A percentile compares a stretch with the other conserved stretches of the same genome.
These are phyloP conservation scores for Pelodytes ibericus DNA, from an alignment of 2,797 vertebrate species.

Conservation along the genomic window DNA sequence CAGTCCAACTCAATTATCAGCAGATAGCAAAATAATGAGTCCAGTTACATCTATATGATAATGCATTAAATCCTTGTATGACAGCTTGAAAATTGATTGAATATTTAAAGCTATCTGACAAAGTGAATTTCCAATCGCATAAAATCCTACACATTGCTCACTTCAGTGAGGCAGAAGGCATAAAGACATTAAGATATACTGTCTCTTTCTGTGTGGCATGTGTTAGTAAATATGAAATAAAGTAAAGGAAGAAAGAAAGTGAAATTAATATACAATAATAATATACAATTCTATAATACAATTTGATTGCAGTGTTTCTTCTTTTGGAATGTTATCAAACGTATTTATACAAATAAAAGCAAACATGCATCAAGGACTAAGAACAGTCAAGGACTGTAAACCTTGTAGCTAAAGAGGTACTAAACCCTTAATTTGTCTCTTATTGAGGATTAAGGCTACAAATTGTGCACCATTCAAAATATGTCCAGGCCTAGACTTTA, in stretches of 20 bases:
- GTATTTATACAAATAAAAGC: too few relatives aligned
- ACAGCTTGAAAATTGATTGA: constrained; percentile 33
- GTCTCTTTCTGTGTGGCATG: background rate
- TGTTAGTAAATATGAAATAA: background rate
- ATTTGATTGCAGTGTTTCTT: too few relatives aligned
- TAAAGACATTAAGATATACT: background rate
- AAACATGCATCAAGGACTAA: too few relatives aligned
- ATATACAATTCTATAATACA: too few relatives aligned
- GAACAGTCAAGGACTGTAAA: too few relatives aligned
- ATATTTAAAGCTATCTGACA: constrained; percentile 42
- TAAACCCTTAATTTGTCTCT: too few relatives aligned
- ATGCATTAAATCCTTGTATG: constrained; percentile 40
- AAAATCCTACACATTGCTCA: constrained; percentile 15
- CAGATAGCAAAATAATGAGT: constrained; percentile 34
- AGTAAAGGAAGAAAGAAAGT: background rate
- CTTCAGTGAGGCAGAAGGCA: constrained; percentile 2
- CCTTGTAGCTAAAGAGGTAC: too few relatives aligned
- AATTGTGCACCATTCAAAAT: too few relatives aligned
- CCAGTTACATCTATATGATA: constrained; percentile 39
- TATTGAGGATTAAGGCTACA: too few relatives aligned
- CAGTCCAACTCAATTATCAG: constrained; percentile 29
- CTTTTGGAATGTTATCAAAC: too few relatives aligned
- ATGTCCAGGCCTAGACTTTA: too few relatives aligned
- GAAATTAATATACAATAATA: background rate
- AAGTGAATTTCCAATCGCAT: constrained; percentile 34